Evolutionary conservation across 2,113 vertebrate genomes (phyloP).

Genomic region (Heterotis niloticus): DNA sequence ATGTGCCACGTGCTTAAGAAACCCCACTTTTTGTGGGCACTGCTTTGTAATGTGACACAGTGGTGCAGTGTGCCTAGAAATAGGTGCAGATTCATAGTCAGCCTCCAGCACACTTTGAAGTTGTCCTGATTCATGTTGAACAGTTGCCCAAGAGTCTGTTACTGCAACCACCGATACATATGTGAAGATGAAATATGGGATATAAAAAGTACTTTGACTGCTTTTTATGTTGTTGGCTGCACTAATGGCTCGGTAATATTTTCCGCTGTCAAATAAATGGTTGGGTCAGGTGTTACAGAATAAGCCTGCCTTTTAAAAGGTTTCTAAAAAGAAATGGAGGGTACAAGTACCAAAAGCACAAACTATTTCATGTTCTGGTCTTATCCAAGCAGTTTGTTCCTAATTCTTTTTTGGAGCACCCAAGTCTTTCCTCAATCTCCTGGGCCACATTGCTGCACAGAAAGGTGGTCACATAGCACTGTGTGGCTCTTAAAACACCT

Average conservation of each 20-base stretch:
- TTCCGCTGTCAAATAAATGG: not conserved
- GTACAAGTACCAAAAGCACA: no score
- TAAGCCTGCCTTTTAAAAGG: no score
- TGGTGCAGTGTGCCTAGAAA: not conserved
- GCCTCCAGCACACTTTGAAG: not conserved
- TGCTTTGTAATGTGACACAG: not conserved
- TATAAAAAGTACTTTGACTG: not conserved
- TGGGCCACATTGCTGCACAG: not conserved
- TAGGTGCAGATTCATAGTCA: not conserved
- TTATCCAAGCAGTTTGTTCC: no score
- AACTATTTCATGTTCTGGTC: no score
- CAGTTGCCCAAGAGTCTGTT: not conserved
- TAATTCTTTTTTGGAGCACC: not conserved
- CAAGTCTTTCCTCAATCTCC: conserved; percentile 6
- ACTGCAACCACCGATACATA: conserved; percentile 2
- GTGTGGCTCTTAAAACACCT: not conserved
- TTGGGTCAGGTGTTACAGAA: no score
- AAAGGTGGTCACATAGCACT: not conserved
- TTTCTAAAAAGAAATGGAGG: no score
- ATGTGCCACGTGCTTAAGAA: no score
- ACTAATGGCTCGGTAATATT: not conserved
- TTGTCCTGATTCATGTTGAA: not conserved
- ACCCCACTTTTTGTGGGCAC: no score
- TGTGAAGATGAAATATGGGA: not conserved
- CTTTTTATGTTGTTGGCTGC: not conserved